Evolutionary conservation across 2,113 vertebrate genomes (phyloP).

Genomic region (Rhinoptilus africanus): DNA sequence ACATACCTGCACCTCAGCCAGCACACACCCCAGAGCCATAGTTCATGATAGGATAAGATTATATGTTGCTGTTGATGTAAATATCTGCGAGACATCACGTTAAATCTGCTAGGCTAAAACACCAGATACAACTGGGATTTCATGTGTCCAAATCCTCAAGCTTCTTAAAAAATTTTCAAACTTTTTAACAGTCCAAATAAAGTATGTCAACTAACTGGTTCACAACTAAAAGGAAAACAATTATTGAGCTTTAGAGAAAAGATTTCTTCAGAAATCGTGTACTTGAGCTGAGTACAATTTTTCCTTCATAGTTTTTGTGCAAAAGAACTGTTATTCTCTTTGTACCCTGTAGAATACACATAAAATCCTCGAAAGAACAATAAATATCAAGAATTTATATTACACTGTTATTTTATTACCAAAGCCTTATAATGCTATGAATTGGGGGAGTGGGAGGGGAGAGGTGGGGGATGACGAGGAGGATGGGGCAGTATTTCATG

Average conservation of each 20-base stretch:
- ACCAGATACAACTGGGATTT: background rate
- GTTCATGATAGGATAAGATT: background rate
- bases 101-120: background rate
- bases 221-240: background rate
- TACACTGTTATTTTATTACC: background rate
- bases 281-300: background rate
- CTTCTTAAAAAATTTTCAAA: background rate
- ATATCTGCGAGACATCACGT: background rate
- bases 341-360: background rate
- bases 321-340: background rate
- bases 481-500: background rate
- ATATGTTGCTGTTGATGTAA: background rate
- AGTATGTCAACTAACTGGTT: background rate
- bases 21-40: background rate
- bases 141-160: background rate
- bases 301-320: background rate
- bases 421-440: background rate
- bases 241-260: background rate
- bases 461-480: too few relatives aligned
- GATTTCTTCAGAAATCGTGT: background rate
- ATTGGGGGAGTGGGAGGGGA: fast-evolving
- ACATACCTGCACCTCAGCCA: background rate
- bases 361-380: background rate
- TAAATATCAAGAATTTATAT: background rate
- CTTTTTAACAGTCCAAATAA: background rate